Conservation (phyloP, 2,888 invertebrate species). For the Sphaerophoria rueppellii region DNA sequence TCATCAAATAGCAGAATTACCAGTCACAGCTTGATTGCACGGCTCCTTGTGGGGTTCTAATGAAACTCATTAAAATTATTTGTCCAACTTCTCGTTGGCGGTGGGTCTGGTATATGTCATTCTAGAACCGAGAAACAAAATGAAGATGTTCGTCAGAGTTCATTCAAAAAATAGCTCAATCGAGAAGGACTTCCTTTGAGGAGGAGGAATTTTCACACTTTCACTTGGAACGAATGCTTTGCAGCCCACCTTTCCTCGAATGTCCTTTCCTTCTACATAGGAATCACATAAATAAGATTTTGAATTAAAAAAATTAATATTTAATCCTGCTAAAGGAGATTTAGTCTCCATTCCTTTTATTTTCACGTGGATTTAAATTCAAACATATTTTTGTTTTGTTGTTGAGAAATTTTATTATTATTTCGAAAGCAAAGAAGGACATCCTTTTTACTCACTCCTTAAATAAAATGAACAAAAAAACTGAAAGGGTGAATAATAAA, state of each 20-base stretch:
- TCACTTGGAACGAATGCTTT: neutral
- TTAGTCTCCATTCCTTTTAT: conserved; percentile 39
- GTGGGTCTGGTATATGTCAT: no score
- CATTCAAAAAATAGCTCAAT: conserved; percentile 53
- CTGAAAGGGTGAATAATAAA: conserved; percentile 67
- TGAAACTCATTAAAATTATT: conserved; percentile 61
- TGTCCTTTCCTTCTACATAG: neutral
- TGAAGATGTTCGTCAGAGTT: conserved; percentile 44
- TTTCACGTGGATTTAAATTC: conserved; percentile 29
- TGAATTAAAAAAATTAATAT: conserved; percentile 69
- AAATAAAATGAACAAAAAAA: no score
- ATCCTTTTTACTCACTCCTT: neutral
- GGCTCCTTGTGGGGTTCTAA: neutral
- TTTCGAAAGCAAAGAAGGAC: conserved; percentile 31
- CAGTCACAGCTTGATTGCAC: neutral
- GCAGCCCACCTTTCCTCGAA: accelerated
- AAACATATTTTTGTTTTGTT: conserved; percentile 31
- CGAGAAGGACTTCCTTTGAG: neutral
- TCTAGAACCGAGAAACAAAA: no score
- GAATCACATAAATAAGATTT: conserved; percentile 56
- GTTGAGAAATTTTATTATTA: conserved; percentile 37
- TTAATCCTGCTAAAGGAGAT: conserved; percentile 59
- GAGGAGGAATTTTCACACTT: conserved; percentile 23
- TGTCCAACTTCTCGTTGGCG: neutral
- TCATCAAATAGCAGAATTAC: neutral